A percentile compares a stretch with the other conserved stretches of the same genome.
phyloP scores from a whole-genome alignment of 2,113 vertebrate species.

The human (Homo sapiens) region DNA sequence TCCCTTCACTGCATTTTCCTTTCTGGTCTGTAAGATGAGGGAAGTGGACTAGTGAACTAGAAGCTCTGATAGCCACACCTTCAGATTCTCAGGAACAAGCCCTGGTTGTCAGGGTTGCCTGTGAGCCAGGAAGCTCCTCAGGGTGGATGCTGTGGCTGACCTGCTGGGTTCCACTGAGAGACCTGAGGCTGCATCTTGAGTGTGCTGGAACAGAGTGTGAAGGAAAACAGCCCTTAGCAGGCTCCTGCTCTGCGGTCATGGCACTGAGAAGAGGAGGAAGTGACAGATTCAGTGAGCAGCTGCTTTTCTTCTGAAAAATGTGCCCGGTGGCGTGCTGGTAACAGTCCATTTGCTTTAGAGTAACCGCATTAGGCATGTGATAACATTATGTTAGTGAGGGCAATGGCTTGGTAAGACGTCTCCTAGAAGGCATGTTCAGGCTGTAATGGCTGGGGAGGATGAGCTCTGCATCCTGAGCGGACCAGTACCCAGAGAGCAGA shows the following conservation, averaged over 20 bases:
- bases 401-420: slow-evolving; percentile 55
- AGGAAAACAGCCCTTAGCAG: neutral
- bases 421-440: slow-evolving; percentile 49
- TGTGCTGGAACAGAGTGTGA: neutral
- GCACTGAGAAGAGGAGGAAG: slow-evolving; percentile 45
- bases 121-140: neutral
- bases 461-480: neutral
- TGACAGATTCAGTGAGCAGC: slow-evolving; percentile 38
- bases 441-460: slow-evolving; percentile 24
- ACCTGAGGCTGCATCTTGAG: neutral
- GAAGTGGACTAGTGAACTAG: neutral
- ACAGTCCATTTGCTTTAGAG: slow-evolving; percentile 65
- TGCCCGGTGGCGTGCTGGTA: slow-evolving; percentile 46
- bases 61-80: neutral
- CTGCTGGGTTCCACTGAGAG: neutral
- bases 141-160: neutral
- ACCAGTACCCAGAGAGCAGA: neutral
- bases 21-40: neutral
- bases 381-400: slow-evolving; percentile 53
- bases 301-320: slow-evolving; percentile 71
- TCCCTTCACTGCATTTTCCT: neutral
- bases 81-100: neutral
- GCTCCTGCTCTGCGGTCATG: neutral
- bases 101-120: neutral
- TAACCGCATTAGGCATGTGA: slow-evolving; percentile 20